A percentile compares a stretch with the other conserved stretches of the same genome.
Conservation (phyloP, 2,888 invertebrate species). For the Dione vanillae region DNA sequence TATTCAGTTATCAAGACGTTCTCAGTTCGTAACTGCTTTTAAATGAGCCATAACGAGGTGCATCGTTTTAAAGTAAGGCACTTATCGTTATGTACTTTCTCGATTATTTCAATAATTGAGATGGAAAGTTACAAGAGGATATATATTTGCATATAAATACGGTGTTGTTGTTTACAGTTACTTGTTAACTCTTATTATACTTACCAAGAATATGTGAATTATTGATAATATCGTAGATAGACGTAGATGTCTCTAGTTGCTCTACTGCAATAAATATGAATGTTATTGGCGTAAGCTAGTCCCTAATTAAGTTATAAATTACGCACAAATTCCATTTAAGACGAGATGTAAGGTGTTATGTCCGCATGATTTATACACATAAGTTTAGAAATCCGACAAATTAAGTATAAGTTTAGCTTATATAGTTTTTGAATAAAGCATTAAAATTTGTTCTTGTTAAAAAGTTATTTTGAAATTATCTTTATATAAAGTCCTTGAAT, state of each 20-base stretch:
- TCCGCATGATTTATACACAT: conserved; percentile 12
- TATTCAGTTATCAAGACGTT: conserved; percentile 62
- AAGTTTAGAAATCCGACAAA: not conserved
- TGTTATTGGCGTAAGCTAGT: conserved; percentile 34
- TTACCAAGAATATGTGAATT: not conserved
- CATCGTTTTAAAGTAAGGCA: conserved; percentile 52
- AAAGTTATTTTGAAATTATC: not conserved
- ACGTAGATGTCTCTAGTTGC: not conserved
- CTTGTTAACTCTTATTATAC: not conserved
- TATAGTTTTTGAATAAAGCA: not conserved
- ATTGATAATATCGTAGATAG: not conserved
- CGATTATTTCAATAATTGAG: conserved; percentile 52
- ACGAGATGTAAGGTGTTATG: conserved; percentile 33
- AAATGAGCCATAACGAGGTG: conserved; percentile 70
- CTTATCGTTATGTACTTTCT: conserved; percentile 65
- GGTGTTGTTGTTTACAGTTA: conserved; percentile 26
- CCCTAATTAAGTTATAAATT: conserved; percentile 42
- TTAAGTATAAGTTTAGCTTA: not conserved
- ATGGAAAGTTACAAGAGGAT: conserved; percentile 56
- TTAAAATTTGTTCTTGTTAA: not conserved
- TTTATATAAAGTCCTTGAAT: no score
- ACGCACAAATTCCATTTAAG: not conserved
- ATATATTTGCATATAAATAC: conserved; percentile 52
- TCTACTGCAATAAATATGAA: conserved; percentile 38
- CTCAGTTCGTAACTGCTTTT: conserved; percentile 69